phyloP scores from a whole-genome alignment of 2,888 invertebrate genomes.

The Caenorhabditis sp. region DNA sequence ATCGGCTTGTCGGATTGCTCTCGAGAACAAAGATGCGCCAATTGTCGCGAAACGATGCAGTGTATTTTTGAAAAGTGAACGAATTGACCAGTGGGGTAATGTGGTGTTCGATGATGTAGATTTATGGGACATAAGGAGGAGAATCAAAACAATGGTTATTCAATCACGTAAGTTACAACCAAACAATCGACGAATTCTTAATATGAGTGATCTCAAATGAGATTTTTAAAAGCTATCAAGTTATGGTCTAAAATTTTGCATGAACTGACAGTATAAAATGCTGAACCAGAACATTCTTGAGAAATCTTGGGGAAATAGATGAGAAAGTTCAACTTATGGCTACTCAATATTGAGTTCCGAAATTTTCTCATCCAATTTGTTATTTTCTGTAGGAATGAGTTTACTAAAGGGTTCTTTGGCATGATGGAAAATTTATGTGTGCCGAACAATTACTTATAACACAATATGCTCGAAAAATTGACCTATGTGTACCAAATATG shows the following conservation, averaged over 20 bases:
- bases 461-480: background rate
- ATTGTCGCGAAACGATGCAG: background rate
- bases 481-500: too few species aligned
- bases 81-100: background rate
- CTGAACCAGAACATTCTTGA: too few species aligned
- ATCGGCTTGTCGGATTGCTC: background rate
- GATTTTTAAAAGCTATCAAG: background rate
- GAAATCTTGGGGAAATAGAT: too few species aligned
- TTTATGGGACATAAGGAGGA: background rate
- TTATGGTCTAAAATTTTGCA: too few species aligned
- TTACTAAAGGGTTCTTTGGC: too few species aligned
- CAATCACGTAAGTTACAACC: conserved; percentile 21
- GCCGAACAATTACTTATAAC: too few species aligned
- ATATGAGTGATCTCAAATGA: background rate
- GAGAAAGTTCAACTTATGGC: too few species aligned
- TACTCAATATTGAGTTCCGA: too few species aligned
- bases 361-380: too few species aligned
- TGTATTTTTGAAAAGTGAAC: background rate
- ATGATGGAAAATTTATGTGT: too few species aligned
- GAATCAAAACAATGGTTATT: conserved; percentile 4
- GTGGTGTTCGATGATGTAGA: conserved; percentile 3
- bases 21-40: background rate
- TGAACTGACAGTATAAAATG: too few species aligned
- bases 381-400: too few species aligned
- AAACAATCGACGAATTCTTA: background rate